phyloP scores from a whole-genome alignment of 2,888 invertebrate species.

The Anarsia innoxiella region DNA sequence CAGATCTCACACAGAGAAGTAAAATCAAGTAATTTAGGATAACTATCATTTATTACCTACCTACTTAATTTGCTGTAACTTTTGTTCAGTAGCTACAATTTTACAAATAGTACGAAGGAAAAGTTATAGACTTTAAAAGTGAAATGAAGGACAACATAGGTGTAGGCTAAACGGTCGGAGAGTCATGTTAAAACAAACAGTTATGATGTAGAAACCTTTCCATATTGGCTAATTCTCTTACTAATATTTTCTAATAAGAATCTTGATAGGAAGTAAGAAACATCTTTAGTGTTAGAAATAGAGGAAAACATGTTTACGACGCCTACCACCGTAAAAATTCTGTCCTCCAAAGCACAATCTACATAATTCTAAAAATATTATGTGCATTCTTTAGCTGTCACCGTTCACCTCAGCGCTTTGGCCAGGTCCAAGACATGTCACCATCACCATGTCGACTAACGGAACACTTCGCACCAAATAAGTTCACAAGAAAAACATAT shows the following conservation, averaged over 20 bases:
- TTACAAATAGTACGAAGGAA: no score
- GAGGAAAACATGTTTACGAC: conserved; percentile 32
- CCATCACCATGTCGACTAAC: no score
- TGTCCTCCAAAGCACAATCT: conserved; percentile 63
- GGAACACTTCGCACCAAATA: background rate
- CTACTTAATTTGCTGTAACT: no score
- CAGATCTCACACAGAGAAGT: no score
- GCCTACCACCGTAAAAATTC: conserved; percentile 49
- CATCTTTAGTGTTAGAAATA: conserved; percentile 24
- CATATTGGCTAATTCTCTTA: conserved; percentile 27
- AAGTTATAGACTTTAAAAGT: no score
- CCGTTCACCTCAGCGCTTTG: conserved; percentile 40
- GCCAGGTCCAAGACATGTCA: no score
- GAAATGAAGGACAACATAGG: no score
- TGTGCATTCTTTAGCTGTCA: conserved; percentile 64
- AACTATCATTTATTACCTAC: no score
- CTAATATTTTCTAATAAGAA: conserved; percentile 26
- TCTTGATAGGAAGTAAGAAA: conserved; percentile 19
- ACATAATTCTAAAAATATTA: conserved; percentile 73
- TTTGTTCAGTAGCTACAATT: no score
- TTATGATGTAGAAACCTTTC: conserved; percentile 43
- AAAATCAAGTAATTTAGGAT: no score
- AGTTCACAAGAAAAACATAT: background rate
- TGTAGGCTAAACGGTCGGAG: no score
- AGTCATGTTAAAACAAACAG: no score